Evolutionary conservation across 2,797 vertebrate genomes (phyloP).

Genomic region (Erpetoichthys calabaricus): DNA sequence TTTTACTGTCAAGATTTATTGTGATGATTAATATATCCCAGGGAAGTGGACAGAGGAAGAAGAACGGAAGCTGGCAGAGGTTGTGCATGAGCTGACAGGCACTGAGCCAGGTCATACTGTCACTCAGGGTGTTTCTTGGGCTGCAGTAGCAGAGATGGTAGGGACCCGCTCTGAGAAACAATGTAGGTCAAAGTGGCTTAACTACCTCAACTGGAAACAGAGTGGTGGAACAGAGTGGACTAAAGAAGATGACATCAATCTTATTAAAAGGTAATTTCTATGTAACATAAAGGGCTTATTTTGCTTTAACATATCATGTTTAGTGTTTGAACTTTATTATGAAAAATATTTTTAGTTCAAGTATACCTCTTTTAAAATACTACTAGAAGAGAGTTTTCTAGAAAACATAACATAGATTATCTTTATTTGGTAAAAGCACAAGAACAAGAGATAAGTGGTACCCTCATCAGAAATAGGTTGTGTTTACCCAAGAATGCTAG

Average conservation of each 20-base stretch:
- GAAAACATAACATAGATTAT: no score
- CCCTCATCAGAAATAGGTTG: no score
- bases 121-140: conserved; percentile 94
- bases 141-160: conserved; percentile 80
- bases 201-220: conserved; percentile 98
- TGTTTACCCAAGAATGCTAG: no score
- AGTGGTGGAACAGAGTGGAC: conserved; percentile 96
- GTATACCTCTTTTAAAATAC: no score
- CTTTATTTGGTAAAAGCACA: no score
- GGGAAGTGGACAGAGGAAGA: conserved; percentile 98
- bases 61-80: conserved; percentile 79
- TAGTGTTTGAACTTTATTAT: not conserved
- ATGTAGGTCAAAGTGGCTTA: conserved; percentile 95
- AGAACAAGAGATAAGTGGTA: no score
- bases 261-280: conserved; percentile 56
- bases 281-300: not conserved
- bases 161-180: conserved; percentile 94
- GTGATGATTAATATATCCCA: conserved; percentile 25
- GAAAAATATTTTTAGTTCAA: no score
- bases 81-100: conserved; percentile 89
- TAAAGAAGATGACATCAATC: conserved; percentile 90
- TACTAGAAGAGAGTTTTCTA: no score
- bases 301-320: not conserved
- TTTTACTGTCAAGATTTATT: not conserved
- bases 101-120: conserved; percentile 82